These are phyloP conservation scores for Luffia ferchaultella DNA, from an alignment of 2,888 invertebrate genomes.

Conservation along the genomic window DNA sequence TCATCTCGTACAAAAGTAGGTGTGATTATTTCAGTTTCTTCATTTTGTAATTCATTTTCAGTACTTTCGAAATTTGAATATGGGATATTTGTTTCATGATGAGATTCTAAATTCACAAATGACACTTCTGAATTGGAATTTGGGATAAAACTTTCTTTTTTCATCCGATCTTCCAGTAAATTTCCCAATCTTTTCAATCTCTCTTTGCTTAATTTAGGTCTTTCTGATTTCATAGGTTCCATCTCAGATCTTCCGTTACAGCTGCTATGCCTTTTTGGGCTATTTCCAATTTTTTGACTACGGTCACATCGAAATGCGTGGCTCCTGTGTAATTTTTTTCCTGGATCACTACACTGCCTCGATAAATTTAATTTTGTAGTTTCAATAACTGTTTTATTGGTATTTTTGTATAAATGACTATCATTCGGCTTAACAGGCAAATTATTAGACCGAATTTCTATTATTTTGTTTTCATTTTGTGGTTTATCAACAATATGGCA, in stretches of 20 bases:
- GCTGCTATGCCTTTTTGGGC: constrained; percentile 43
- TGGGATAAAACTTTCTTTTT: constrained; percentile 43
- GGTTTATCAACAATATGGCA: not conserved
- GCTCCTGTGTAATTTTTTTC: constrained; percentile 64
- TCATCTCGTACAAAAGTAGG: constrained; percentile 40
- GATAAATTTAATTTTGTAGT: constrained; percentile 34
- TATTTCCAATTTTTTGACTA: constrained; percentile 34
- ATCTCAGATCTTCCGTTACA: constrained; percentile 47
- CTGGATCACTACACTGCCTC: constrained; percentile 56
- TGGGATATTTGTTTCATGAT: not conserved
- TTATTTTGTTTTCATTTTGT: constrained; percentile 1
- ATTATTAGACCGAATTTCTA: constrained; percentile 23
- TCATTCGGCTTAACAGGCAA: constrained; percentile 32
- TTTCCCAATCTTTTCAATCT: constrained; percentile 42
- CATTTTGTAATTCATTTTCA: constrained; percentile 18
- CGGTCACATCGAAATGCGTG: constrained; percentile 68
- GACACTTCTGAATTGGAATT: too few relatives aligned
- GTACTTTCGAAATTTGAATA: constrained; percentile 2
- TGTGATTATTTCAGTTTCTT: not conserved
- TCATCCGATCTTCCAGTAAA: constrained; percentile 52
- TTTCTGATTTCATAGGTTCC: constrained; percentile 36
- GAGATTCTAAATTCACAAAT: too few relatives aligned
- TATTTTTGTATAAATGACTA: constrained; percentile 40
- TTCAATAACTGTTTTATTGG: constrained; percentile 24
- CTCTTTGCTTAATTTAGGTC: constrained; percentile 40